Conservation (phyloP, 2,888 invertebrate genomes). For the Drosophila meridiana region DNA sequence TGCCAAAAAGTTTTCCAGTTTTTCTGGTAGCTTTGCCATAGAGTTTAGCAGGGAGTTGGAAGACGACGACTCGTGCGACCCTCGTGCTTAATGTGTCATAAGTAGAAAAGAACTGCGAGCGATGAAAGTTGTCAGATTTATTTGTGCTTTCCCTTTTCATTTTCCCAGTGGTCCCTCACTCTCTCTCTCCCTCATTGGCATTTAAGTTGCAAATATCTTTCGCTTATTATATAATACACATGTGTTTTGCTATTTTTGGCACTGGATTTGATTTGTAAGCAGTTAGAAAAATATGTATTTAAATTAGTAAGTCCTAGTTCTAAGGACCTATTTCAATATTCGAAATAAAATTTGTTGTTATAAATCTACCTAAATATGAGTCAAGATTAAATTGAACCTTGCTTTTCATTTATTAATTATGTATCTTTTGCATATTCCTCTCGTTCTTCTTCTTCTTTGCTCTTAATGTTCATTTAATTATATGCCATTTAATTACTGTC, state of each 20-base stretch:
- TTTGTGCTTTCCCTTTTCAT: slow-evolving; percentile 17
- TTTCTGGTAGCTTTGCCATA: slow-evolving; percentile 35
- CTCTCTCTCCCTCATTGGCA: background rate
- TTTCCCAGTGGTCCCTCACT: background rate
- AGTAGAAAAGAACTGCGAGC: slow-evolving; percentile 37
- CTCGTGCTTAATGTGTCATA: slow-evolving; percentile 60
- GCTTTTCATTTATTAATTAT: background rate
- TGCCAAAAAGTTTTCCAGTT: slow-evolving; percentile 3
- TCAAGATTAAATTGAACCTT: background rate
- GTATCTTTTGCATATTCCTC: background rate
- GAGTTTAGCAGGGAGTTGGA: slow-evolving; percentile 25
- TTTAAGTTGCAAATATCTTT: background rate
- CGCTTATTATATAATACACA: background rate
- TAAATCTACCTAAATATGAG: background rate
- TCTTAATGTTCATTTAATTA: background rate
- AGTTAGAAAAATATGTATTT: background rate
- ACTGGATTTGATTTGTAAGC: slow-evolving; percentile 11
- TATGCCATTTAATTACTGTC: background rate
- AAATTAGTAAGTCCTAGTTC: background rate
- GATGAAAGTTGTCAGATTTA: slow-evolving; percentile 59
- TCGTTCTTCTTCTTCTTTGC: background rate
- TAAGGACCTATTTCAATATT: background rate
- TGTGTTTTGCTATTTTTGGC: background rate
- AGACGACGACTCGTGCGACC: slow-evolving; percentile 10
- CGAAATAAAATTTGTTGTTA: background rate